Base-by-base conservation (phyloP, 2,888 invertebrate species). In the Drosophila paucipuncta region DNA sequence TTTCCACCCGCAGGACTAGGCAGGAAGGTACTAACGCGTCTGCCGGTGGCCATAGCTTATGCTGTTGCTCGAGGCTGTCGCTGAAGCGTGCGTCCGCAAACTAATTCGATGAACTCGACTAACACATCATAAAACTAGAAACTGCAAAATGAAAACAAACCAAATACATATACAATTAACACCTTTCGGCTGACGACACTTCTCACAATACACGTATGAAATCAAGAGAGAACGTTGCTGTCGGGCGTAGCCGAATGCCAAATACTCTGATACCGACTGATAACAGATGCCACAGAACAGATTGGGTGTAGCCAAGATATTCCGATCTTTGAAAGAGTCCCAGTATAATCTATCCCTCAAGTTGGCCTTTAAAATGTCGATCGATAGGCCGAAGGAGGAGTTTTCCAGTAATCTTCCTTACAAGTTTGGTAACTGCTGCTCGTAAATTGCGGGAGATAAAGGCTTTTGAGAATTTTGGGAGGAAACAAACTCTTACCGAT, bases 91-190 rank as follows among this genome's bases (percentile, higher is more conserved):
- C 50, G 31, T 5, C 30, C 61, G 31, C 13, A 60, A 49, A 80
- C 80, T 78, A 80, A 78, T 68, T 59, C 47, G 68, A 55, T 39
- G 31, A 43, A 33, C 76, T 60, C 68, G 62, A 68, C 58, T 7
- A 35, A 49, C 50, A 57, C 68, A 52, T 61, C 43, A 53, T 41
- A 61, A 60, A 60, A 41, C 61, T 33, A 59, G 30, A 64, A 68
- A 43, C 50, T 49, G 37, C 49, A 58, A 68, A 60, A 50, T 16
- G 62, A 61, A 49, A 52, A 18, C 13, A 60, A 74, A 54, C 16
- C 39, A 9, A 1, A 39, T 1, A 10, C 9, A 2, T 16, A 30
- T 22, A 13, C 18, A 58, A 75, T 76, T 78, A 79, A 59, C 79
- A 78, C 70, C 58, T 63, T 41, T 28, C 18, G 33, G 52, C 61